These are phyloP conservation scores for Alosa sapidissima DNA, from an alignment of 2,797 vertebrate genomes.

Conservation along the genomic window DNA sequence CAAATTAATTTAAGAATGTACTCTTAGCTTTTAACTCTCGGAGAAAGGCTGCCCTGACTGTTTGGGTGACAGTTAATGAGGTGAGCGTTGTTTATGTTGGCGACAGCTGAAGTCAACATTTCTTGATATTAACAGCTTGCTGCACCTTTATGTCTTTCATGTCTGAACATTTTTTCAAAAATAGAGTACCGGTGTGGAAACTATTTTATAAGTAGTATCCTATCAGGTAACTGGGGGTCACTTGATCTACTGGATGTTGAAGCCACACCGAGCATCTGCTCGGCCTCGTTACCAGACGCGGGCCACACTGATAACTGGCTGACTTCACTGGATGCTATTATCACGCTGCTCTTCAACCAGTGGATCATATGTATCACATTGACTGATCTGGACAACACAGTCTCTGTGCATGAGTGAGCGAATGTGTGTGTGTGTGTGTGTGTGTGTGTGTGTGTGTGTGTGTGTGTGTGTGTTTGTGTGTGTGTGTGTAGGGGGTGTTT, in stretches of 20 bases:
- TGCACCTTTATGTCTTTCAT: not conserved
- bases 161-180: not conserved
- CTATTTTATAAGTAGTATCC: conserved; percentile 22
- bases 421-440: not conserved
- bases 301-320: not conserved
- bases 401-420: not conserved
- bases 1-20: not conserved
- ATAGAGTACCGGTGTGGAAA: not conserved
- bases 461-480: too few species aligned
- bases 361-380: not conserved
- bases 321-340: not conserved
- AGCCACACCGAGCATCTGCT: not conserved
- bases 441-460: not conserved
- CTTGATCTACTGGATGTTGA: not conserved
- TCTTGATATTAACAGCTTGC: conserved; percentile 1
- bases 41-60: not conserved
- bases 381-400: conserved; percentile 1
- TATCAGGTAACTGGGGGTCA: conserved; percentile 19
- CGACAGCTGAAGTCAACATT: not conserved
- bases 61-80: not conserved
- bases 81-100: not conserved
- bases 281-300: not conserved
- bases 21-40: not conserved
- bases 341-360: not conserved
- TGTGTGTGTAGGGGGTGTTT: too few species aligned